Percentiles rank a stretch among this genome's conserved stretches.
These are phyloP conservation scores for Eilema depressum DNA, from an alignment of 2,888 invertebrate species.

Conservation along the genomic window DNA sequence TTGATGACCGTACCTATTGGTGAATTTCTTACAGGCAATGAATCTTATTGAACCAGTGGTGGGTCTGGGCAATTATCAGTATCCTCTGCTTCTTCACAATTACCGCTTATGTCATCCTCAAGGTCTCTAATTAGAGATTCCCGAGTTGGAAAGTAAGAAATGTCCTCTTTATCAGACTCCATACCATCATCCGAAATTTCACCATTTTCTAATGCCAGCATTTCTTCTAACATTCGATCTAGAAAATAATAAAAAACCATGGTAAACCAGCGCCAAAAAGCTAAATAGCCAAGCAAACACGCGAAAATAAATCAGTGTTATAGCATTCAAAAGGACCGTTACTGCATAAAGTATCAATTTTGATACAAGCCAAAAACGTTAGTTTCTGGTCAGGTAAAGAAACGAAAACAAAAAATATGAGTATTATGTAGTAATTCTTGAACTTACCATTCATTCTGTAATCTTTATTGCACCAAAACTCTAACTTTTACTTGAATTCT, in stretches of 20 bases:
- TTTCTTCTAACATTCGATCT: not conserved
- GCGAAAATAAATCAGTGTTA: too few relatives aligned
- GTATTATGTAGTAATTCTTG: conserved; percentile 1
- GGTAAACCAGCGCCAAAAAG: too few relatives aligned
- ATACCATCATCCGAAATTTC: conserved; percentile 35
- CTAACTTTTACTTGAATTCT: too few relatives aligned
- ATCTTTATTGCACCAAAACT: too few relatives aligned
- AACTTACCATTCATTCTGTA: too few relatives aligned
- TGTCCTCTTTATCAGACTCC: conserved; percentile 35
- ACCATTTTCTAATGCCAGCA: conserved; percentile 25
- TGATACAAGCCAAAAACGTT: too few relatives aligned
- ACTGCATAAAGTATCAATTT: not conserved
- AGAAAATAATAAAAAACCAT: too few relatives aligned
- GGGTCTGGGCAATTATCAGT: conserved; percentile 9
- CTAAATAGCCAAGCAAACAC: too few relatives aligned
- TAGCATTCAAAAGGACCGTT: conserved; percentile 11
- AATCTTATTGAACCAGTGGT: conserved; percentile 31
- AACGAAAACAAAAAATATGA: conserved; percentile 19
- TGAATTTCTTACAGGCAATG: not conserved
- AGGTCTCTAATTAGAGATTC: conserved; percentile 29
- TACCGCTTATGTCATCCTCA: conserved; percentile 20
- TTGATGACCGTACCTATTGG: not conserved
- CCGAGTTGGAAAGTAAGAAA: conserved; percentile 32
- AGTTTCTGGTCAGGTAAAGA: too few relatives aligned
- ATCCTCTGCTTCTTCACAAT: conserved; percentile 10